Evolutionary conservation across 2,113 vertebrate species (phyloP), one percentile per base, ranked within the genome.

Genomic region (Proterorhinus semilunaris): DNA sequence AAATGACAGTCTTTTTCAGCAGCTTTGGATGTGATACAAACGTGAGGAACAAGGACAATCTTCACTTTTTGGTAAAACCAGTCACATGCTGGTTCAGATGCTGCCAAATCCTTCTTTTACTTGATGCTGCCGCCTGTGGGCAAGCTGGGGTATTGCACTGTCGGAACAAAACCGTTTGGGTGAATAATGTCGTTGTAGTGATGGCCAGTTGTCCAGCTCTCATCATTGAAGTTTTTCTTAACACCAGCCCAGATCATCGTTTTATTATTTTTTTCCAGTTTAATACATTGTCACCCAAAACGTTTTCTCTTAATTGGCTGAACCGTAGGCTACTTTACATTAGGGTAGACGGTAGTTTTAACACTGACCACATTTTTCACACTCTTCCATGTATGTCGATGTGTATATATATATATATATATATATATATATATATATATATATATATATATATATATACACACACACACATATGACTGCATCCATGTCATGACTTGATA

Each of bases 111-210:
- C 69, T 66, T 59, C 48, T 73, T 63, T 73, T 75, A 82, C 74
- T 87, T 69, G 75, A 84, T 87, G 81, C 87, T 88, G 83, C 87
- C 88, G 80, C 80, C 76, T 66, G 7, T 62, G 86, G 88, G 85
- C 48, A 1, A 49, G 69, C 80, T 74, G 77, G 62, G 86, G 83
- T 71, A 78, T 87, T 87, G 86, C 88, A 87, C 83, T 85, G 75
- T 85, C 74, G 73, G 36, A 69, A 82, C 65, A 47, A 65, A 78
- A 76, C 77, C 47, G 21, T 36, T 55, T 76, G 81, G 80, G 79
- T 84, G 57, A 68, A 83, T 75, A 86, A 84, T 87, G 84, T 88
- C 75, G 55, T 72, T 55, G 69, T 84, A 81, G 75, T 75, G 50
- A 68, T 64, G 83, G 76, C 81, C 83, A 79, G 69, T 75, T 80